Conservation (phyloP, 1,140 invertebrate species). For the Homalodisca vitripennis region DNA sequence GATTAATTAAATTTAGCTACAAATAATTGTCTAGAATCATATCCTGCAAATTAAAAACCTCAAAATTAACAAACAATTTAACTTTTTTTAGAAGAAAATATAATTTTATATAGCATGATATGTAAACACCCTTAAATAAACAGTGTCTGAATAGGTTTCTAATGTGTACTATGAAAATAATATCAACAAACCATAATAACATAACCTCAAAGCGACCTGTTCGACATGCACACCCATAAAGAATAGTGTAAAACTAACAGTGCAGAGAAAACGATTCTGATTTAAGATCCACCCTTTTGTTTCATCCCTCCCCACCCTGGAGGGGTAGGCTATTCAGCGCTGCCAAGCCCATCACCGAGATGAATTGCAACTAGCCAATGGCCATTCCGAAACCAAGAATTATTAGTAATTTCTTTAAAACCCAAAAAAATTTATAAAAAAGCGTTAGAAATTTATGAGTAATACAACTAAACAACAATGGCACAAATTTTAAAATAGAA, state of each 20-base stretch:
- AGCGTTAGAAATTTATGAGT: neutral
- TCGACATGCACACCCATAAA: neutral
- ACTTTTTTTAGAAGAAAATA: no score
- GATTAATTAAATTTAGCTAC: no score
- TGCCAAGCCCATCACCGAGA: constrained; percentile 28
- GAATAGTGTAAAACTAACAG: neutral
- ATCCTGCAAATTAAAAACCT: no score
- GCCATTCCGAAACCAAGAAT: neutral
- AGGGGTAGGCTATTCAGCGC: constrained; percentile 28
- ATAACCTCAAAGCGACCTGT: neutral
- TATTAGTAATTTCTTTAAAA: neutral
- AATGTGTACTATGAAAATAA: neutral
- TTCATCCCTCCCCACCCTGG: constrained; percentile 22
- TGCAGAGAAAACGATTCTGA: constrained; percentile 3
- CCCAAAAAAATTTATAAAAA: neutral
- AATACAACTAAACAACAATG: neutral
- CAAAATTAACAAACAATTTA: no score
- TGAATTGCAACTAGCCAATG: constrained; percentile 29
- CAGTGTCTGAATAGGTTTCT: neutral
- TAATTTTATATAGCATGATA: no score
- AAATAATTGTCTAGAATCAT: no score
- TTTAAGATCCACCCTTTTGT: constrained; percentile 29
- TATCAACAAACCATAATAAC: neutral
- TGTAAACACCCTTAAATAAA: no score
- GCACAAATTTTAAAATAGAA: neutral